Conservation (phyloP, 2,888 invertebrate genomes). For the Sminthurinus aureus region DNA sequence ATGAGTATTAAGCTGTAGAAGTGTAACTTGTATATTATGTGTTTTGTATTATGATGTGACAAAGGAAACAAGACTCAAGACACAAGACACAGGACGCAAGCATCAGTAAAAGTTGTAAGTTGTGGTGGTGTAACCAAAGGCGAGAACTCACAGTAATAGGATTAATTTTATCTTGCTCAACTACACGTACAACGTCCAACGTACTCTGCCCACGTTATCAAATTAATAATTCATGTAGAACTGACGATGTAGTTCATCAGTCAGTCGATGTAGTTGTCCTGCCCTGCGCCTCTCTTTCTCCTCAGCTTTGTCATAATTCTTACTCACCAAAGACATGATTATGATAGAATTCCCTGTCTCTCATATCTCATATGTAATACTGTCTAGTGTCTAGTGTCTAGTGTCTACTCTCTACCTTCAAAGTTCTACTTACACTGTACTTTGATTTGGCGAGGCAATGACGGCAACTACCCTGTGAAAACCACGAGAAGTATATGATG, state of each 20-base stretch:
- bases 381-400: no score
- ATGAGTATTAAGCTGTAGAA: not conserved
- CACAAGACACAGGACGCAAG: not conserved
- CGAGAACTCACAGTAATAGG: conserved; percentile 12
- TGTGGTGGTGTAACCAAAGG: not conserved
- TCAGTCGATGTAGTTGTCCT: not conserved
- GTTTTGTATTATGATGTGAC: not conserved
- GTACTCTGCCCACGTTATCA: conserved; percentile 8
- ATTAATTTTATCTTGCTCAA: conserved; percentile 14
- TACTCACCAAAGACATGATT: no score
- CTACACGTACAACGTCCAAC: not conserved
- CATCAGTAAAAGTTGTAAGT: not conserved
- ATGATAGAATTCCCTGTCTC: no score
- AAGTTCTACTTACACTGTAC: no score
- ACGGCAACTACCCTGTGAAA: no score
- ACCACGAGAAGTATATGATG: no score
- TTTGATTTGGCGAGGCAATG: no score
- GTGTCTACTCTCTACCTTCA: no score
- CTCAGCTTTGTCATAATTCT: no score
- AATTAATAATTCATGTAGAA: conserved; percentile 14
- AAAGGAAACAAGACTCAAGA: not conserved
- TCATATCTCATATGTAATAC: no score
- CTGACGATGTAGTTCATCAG: not conserved
- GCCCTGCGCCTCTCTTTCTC: not conserved
- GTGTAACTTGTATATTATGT: not conserved